phyloP scores from a whole-genome alignment of 2,797 vertebrate species.

The Propithecus perrieri region DNA sequence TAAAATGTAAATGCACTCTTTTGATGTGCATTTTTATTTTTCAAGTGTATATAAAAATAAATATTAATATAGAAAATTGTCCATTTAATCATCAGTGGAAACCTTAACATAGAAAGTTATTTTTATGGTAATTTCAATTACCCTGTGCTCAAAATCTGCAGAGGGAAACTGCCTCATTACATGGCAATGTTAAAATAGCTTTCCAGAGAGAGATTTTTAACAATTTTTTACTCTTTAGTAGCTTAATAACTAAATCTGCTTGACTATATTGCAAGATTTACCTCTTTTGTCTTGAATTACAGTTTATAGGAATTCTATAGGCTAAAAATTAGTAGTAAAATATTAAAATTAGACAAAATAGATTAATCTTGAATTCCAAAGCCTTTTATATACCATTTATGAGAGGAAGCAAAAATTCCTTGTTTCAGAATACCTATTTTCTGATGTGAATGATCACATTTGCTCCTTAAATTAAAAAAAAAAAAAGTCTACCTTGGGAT shows the following conservation, averaged over 20 bases:
- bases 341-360: conserved; percentile 16
- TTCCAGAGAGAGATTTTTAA: conserved; percentile 35
- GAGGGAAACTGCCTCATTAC: neutral
- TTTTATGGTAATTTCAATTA: neutral
- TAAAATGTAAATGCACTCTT: neutral
- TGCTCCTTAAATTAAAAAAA: neutral
- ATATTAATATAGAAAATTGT: neutral
- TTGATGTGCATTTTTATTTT: conserved; percentile 12
- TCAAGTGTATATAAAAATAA: neutral
- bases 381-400: neutral
- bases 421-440: neutral
- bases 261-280: neutral
- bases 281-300: conserved; percentile 28
- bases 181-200: neutral
- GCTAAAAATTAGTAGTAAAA: conserved; percentile 12
- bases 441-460: neutral
- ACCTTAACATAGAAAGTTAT: neutral
- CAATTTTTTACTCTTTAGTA: neutral
- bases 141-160: neutral
- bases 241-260: conserved; percentile 1
- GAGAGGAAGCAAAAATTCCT: neutral
- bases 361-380: neutral
- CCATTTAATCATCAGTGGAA: neutral
- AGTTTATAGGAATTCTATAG: conserved; percentile 1
- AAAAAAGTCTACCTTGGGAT: neutral